Conservation (phyloP, 2,888 invertebrate genomes). For the Muschampia plurimacula region DNA sequence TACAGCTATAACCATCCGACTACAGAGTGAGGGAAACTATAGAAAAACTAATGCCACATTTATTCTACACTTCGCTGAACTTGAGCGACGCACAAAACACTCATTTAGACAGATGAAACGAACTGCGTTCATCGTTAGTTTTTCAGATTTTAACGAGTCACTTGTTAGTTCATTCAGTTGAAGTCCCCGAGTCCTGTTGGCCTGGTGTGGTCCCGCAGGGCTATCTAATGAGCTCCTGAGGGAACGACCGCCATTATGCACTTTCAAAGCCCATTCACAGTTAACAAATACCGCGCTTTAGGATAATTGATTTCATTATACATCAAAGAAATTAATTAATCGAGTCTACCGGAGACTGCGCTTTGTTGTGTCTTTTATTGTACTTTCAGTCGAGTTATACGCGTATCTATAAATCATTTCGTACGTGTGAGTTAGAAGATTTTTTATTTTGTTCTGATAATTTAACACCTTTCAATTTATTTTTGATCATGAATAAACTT, state of each 20-base stretch:
- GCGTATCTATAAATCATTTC: neutral
- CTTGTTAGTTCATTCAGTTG: constrained; percentile 36
- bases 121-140: constrained; percentile 31
- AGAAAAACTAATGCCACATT: neutral
- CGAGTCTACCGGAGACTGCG: constrained; percentile 1
- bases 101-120: constrained; percentile 15
- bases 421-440: neutral
- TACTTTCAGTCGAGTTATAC: constrained; percentile 1
- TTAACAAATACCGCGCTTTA: constrained; percentile 36
- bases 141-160: constrained; percentile 34
- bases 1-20: no score
- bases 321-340: constrained; percentile 37
- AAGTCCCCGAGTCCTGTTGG: constrained; percentile 26
- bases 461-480: no score
- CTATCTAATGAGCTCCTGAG: constrained; percentile 67
- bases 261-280: constrained; percentile 43
- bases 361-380: constrained; percentile 26
- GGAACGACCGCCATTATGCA: constrained; percentile 54
- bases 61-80: constrained; percentile 1
- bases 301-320: constrained; percentile 37
- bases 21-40: no score
- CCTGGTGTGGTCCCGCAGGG: constrained; percentile 48
- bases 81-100: constrained; percentile 13
- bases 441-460: neutral
- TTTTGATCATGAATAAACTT: no score